Evolutionary conservation across 1,140 invertebrate species (phyloP).

Genomic region (Laupala kohalensis): DNA sequence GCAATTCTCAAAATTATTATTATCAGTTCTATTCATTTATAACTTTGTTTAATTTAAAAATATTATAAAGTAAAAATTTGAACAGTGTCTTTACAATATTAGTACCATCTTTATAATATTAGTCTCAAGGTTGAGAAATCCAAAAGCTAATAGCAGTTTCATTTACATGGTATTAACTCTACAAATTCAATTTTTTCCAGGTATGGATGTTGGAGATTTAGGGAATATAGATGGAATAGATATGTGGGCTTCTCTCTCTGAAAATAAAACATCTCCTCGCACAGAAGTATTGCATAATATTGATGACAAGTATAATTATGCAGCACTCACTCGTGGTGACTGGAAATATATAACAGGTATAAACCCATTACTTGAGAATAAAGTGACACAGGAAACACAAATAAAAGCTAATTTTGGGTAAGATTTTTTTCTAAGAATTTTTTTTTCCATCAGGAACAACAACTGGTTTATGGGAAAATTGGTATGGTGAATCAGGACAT

Average conservation of each 20-base stretch:
- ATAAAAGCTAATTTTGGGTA: background rate
- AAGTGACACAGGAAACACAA: background rate
- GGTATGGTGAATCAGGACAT: slow-evolving; percentile 44
- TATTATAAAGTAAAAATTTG: too few species aligned
- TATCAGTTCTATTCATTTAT: too few species aligned
- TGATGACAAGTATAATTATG: slow-evolving; percentile 47
- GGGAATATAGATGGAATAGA: slow-evolving; percentile 51
- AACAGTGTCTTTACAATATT: too few species aligned
- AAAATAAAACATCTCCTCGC: slow-evolving; percentile 35
- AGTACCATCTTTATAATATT: too few species aligned
- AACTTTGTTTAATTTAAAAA: too few species aligned
- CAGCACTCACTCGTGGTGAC: slow-evolving; percentile 45
- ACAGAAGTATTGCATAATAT: slow-evolving; percentile 59
- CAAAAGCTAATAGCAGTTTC: too few species aligned
- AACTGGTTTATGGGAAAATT: slow-evolving; percentile 25
- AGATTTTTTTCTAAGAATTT: background rate
- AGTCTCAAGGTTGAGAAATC: too few species aligned
- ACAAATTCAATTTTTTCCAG: too few species aligned
- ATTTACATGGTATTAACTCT: too few species aligned
- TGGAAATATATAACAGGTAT: slow-evolving; percentile 63
- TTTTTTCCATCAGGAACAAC: background rate
- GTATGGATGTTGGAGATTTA: slow-evolving; percentile 20
- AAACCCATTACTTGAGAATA: background rate
- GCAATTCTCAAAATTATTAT: too few species aligned
- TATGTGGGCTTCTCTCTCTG: slow-evolving; percentile 49